Conservation (phyloP, 2,797 vertebrate genomes). For the Acropternis orthonyx region DNA sequence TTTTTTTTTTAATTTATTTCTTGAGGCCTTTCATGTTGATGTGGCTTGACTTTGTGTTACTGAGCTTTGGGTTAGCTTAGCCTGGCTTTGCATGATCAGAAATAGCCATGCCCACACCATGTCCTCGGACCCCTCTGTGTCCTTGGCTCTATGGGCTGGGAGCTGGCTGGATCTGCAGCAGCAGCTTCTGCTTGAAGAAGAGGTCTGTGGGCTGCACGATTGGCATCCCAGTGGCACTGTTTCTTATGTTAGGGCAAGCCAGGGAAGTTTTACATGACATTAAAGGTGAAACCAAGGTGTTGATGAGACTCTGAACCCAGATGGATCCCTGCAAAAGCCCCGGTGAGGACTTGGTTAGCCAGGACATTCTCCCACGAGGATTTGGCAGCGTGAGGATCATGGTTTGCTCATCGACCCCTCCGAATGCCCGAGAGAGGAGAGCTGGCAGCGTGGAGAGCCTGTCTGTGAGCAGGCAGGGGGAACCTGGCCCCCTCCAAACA, state of each 20-base stretch:
- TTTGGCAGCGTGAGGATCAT: not conserved
- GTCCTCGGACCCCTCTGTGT: fast-evolving
- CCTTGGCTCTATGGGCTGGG: not conserved
- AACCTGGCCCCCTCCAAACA: not conserved
- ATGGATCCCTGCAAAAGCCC: not conserved
- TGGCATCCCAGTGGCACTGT: not conserved
- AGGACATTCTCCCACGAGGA: not conserved
- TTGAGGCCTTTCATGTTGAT: not conserved
- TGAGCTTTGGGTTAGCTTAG: not conserved
- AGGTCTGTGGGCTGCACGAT: not conserved
- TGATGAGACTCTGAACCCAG: fast-evolving
- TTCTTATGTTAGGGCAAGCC: not conserved
- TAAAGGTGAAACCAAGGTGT: not conserved
- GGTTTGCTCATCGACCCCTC: not conserved
- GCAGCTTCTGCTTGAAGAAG: not conserved
- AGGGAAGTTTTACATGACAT: not conserved
- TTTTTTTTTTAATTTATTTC: not conserved
- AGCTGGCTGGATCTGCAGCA: not conserved
- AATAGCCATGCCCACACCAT: not conserved
- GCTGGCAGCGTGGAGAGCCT: not conserved
- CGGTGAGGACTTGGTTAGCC: not conserved
- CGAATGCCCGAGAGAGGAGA: not conserved
- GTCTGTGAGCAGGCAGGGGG: not conserved
- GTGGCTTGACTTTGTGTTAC: not conserved
- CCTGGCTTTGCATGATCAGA: not conserved